Conservation (phyloP, 2,888 invertebrate species). For the Drosophila anceps region DNA sequence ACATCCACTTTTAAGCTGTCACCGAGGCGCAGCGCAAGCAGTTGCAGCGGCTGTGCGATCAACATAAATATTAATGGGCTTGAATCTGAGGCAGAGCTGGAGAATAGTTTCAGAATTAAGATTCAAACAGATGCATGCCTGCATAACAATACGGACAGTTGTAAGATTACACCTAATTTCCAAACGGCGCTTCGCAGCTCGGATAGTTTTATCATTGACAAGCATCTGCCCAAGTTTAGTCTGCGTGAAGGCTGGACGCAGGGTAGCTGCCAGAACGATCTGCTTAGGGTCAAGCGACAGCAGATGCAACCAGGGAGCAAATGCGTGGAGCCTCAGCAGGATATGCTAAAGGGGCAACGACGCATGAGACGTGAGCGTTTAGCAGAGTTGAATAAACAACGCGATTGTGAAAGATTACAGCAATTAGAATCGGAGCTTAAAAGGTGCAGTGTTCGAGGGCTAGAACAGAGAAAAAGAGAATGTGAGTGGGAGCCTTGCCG, state of each 20-base stretch:
- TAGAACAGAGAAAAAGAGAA: constrained; percentile 33
- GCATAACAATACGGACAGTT: constrained; percentile 44
- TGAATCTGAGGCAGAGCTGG: constrained; percentile 30
- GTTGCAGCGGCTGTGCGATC: constrained; percentile 72
- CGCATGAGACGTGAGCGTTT: constrained; percentile 28
- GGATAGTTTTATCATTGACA: constrained; percentile 62
- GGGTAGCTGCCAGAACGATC: constrained; percentile 1
- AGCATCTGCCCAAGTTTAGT: constrained; percentile 69
- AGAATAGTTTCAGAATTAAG: constrained; percentile 69
- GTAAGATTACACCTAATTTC: neutral
- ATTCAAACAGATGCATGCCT: constrained; percentile 64
- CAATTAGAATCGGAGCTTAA: constrained; percentile 44
- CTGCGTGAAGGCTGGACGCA: constrained; percentile 13
- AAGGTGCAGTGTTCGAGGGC: constrained; percentile 7
- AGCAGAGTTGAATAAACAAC: constrained; percentile 43
- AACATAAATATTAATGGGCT: constrained; percentile 72
- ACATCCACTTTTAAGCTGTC: constrained; percentile 23
- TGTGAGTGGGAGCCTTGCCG: constrained; percentile 8
- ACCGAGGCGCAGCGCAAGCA: constrained; percentile 36
- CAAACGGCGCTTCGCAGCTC: constrained; percentile 3
- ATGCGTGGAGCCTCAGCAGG: constrained; percentile 23
- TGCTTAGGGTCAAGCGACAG: constrained; percentile 5
- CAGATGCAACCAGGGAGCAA: constrained; percentile 14
- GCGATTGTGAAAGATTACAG: constrained; percentile 34
- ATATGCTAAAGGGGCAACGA: constrained; percentile 30